A percentile compares a stretch with the other conserved stretches of the same genome.
phyloP scores from a whole-genome alignment of 2,113 vertebrate genomes.

The Neopipo cinnamomea region DNA sequence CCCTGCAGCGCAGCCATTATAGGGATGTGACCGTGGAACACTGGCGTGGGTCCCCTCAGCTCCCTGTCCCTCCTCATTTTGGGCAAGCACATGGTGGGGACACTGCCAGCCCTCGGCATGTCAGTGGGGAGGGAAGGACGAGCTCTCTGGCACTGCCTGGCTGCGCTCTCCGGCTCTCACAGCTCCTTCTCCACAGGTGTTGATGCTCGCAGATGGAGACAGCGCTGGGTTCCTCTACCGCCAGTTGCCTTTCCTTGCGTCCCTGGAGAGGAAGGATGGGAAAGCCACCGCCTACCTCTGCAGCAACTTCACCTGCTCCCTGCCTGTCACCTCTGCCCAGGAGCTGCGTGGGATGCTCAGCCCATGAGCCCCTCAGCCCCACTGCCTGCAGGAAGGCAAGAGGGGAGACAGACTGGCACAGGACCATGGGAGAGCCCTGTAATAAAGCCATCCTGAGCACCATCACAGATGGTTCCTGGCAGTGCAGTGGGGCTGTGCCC shows the following conservation, averaged over 20 bases:
- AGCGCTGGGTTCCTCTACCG: slow-evolving; percentile 79
- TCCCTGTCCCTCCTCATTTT: rapidly evolving
- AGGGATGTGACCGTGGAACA: background rate
- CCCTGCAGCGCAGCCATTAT: rapidly evolving
- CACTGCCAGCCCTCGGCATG: background rate
- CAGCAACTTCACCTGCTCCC: slow-evolving; percentile 85
- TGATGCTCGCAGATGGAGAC: slow-evolving; percentile 83
- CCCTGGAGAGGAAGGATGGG: slow-evolving; percentile 75
- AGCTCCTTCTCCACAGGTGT: slow-evolving; percentile 74
- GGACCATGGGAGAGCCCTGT: rapidly evolving
- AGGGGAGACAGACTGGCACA: background rate
- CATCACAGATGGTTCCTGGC: background rate
- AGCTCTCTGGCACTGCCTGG: background rate
- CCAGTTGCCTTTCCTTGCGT: slow-evolving; percentile 82
- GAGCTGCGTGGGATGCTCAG: slow-evolving; percentile 82
- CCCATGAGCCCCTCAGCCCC: background rate
- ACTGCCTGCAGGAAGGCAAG: background rate
- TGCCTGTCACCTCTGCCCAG: slow-evolving; percentile 83
- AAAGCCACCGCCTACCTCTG: slow-evolving; percentile 86
- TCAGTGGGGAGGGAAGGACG: background rate
- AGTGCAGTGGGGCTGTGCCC: background rate
- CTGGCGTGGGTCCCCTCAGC: background rate
- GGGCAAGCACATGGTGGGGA: rapidly evolving
- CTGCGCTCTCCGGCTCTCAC: background rate
- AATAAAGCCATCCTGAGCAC: background rate